These are phyloP conservation scores for Hypena proboscidalis DNA, from an alignment of 2,888 invertebrate species.

Conservation along the genomic window DNA sequence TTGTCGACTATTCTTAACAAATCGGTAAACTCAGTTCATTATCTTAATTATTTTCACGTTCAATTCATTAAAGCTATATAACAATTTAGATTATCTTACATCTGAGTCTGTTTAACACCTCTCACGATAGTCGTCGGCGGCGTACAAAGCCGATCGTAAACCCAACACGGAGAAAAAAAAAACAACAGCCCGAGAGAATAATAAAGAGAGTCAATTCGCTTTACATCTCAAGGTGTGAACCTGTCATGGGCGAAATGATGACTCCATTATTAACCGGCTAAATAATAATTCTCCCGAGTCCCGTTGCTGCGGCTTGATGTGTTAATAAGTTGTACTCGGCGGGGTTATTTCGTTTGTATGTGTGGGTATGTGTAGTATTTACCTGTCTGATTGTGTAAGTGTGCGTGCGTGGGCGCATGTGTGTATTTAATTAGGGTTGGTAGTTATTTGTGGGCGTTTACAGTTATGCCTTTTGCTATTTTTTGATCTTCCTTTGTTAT, in stretches of 20 bases:
- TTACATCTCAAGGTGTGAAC: conserved; percentile 80
- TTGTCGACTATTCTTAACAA: conserved; percentile 47
- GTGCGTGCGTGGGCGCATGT: conserved; percentile 34
- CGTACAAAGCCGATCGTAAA: conserved; percentile 73
- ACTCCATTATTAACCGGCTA: conserved; percentile 81
- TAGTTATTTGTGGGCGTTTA: conserved; percentile 43
- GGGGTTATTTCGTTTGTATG: conserved; percentile 47
- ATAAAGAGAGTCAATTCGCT: conserved; percentile 78
- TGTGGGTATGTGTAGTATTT: conserved; percentile 36
- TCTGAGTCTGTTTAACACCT: conserved; percentile 72
- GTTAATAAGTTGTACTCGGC: conserved; percentile 64
- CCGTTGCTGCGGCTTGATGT: conserved; percentile 64
- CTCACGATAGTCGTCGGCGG: conserved; percentile 58
- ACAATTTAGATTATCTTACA: conserved; percentile 66
- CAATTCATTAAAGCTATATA: conserved; percentile 64
- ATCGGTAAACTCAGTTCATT: conserved; percentile 53
- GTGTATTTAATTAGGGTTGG: conserved; percentile 56
- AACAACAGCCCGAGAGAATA: conserved; percentile 54
- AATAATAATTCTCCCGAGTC: conserved; percentile 71
- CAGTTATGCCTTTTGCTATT: conserved; percentile 36
- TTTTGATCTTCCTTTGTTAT: conserved; percentile 36
- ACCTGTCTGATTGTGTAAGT: conserved; percentile 31
- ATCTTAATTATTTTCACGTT: conserved; percentile 71
- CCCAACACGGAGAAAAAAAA: conserved; percentile 55
- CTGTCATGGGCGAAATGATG: conserved; percentile 82